Conservation (phyloP, 2,797 vertebrate species). For the Crenichthys baileyi region DNA sequence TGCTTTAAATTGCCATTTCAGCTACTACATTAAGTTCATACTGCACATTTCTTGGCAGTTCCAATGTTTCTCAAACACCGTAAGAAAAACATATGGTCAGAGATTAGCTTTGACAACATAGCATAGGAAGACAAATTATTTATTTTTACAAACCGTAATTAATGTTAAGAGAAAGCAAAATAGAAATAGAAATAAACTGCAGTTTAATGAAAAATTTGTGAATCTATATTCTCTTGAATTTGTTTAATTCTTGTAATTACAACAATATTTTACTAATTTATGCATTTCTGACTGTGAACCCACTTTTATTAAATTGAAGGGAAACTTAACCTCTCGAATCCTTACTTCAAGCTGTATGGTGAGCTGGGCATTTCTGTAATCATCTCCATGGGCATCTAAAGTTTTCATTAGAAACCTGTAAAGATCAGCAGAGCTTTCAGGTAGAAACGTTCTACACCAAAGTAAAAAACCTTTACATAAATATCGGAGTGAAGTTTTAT, state of each 20-base stretch:
- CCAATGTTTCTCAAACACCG: background rate
- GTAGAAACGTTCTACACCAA: background rate
- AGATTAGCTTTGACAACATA: background rate
- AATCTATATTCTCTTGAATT: background rate
- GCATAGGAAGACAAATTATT: background rate
- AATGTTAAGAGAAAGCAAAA: background rate
- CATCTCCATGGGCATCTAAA: constrained; percentile 88
- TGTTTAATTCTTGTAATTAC: background rate
- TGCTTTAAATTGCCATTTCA: background rate
- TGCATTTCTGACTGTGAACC: background rate
- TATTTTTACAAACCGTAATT: background rate
- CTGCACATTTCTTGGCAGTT: background rate
- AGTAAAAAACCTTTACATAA: background rate
- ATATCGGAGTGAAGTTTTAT: constrained; percentile 11
- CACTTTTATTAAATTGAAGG: background rate
- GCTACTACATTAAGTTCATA: background rate
- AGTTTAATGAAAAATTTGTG: background rate
- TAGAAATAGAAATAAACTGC: background rate
- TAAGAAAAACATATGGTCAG: background rate
- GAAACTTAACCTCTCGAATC: background rate
- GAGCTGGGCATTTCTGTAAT: constrained; percentile 88
- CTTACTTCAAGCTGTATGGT: constrained; percentile 88
- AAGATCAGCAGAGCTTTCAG: constrained; percentile 28
- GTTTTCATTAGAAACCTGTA: constrained; percentile 91
- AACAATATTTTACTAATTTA: background rate